Evolutionary conservation across 2,113 vertebrate genomes (phyloP).

Genomic region (Genyomyrus donnyi): DNA sequence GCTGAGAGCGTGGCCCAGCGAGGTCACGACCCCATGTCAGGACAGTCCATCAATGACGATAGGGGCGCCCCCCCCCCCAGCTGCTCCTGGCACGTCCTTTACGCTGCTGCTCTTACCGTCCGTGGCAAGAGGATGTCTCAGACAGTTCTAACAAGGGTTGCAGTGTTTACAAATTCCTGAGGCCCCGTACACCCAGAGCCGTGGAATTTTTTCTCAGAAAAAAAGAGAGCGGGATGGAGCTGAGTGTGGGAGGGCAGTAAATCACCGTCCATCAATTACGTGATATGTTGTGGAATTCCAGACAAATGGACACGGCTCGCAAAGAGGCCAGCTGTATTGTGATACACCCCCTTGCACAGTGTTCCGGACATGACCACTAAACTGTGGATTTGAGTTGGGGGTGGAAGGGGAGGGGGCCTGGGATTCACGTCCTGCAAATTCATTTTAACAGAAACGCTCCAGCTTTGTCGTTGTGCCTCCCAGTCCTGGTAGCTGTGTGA

Average conservation of each 20-base stretch:
- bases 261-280: conserved; percentile 39
- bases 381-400: background rate
- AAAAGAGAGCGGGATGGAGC: conserved; percentile 18
- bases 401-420: background rate
- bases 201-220: conserved; percentile 44
- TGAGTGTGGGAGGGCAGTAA: conserved; percentile 32
- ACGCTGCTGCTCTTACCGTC: background rate
- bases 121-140: background rate
- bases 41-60: conserved; percentile 1
- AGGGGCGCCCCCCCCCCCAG: background rate
- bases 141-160: conserved; percentile 16
- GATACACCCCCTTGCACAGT: background rate
- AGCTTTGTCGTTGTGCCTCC: background rate
- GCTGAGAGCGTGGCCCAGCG: background rate
- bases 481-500: background rate
- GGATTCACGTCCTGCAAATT: conserved; percentile 11
- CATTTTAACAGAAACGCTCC: background rate
- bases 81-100: background rate
- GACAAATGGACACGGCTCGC: conserved; percentile 28
- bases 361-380: background rate
- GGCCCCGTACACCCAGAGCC: conserved; percentile 50
- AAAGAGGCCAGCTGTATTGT: conserved; percentile 1
- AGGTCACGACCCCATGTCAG: background rate
- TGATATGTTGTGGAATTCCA: conserved; percentile 47
- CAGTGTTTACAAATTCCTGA: conserved; percentile 59